phyloP scores from a whole-genome alignment of 1,140 invertebrate genomes.

The Manduca sexta region DNA sequence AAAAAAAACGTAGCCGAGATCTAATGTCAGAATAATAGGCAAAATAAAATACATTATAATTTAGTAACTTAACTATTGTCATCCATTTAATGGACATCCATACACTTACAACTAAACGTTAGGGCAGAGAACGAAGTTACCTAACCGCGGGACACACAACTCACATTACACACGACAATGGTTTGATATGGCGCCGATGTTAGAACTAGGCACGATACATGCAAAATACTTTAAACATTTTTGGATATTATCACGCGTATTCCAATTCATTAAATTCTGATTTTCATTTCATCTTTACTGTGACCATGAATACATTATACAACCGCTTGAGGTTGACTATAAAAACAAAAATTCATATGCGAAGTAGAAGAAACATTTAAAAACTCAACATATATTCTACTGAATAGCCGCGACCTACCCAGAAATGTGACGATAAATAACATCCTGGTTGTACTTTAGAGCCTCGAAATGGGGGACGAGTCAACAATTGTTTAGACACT shows the following conservation, averaged over 20 bases:
- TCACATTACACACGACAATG: slow-evolving; percentile 15
- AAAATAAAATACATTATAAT: slow-evolving; percentile 35
- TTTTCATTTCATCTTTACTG: no score
- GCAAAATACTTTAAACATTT: no score
- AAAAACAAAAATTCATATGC: no score
- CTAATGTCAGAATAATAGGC: slow-evolving; percentile 12
- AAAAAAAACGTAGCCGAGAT: slow-evolving; percentile 22
- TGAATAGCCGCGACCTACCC: not conserved
- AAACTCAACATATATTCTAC: not conserved
- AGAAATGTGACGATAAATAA: slow-evolving; percentile 5
- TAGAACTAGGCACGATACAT: not conserved
- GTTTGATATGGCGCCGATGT: slow-evolving; percentile 34
- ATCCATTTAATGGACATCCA: slow-evolving; percentile 50
- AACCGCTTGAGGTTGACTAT: no score
- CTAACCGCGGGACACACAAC: slow-evolving; percentile 21
- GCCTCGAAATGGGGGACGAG: no score
- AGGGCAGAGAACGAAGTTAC: slow-evolving; percentile 24
- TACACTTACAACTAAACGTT: slow-evolving; percentile 27
- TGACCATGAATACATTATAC: no score
- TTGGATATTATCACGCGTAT: no score
- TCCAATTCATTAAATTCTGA: no score
- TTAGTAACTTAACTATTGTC: slow-evolving; percentile 42
- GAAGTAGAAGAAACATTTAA: no score
- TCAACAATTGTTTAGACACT: no score
- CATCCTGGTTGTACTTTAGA: not conserved